Evolutionary conservation across 92 coral and sea anemone species (phyloP).

Genomic region (Phymanthus crucifer): DNA sequence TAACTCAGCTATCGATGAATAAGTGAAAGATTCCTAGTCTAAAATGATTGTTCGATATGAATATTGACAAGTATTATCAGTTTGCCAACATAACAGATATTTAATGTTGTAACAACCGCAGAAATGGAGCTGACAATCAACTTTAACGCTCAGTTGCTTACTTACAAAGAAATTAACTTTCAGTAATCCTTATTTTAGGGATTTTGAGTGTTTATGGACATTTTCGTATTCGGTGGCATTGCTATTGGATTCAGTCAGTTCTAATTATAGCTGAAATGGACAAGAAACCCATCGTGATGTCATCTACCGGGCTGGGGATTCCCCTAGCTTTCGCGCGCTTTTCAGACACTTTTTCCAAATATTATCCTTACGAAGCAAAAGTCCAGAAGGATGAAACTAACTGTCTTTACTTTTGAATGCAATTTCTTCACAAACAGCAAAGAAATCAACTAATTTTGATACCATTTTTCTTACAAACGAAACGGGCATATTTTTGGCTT

Average conservation of each 20-base stretch:
- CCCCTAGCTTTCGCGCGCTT: conserved; percentile 32
- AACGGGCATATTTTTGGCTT: not conserved
- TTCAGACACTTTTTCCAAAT: not conserved
- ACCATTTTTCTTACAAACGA: not conserved
- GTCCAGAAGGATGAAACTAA: not conserved
- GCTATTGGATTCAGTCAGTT: not conserved
- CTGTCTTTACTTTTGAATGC: not conserved
- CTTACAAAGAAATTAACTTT: not conserved
- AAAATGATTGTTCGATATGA: too few species aligned
- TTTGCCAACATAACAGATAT: not conserved
- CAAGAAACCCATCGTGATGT: conserved; percentile 13
- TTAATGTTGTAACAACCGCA: not conserved
- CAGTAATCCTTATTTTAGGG: not conserved
- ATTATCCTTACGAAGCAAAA: not conserved
- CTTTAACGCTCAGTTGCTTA: conserved; percentile 13
- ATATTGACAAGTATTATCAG: too few species aligned
- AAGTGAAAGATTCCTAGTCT: not conserved
- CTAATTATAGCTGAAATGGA: conserved; percentile 19
- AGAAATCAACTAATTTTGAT: not conserved
- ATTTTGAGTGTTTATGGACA: not conserved
- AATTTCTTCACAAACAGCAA: not conserved
- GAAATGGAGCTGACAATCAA: not conserved
- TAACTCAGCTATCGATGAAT: not conserved
- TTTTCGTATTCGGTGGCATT: not conserved
- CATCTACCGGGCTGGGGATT: conserved; percentile 24